Percentiles rank a stretch among this genome's conserved stretches.
These are phyloP conservation scores for Crocuta crocuta DNA, from an alignment of 2,113 vertebrate species.

Conservation along the genomic window DNA sequence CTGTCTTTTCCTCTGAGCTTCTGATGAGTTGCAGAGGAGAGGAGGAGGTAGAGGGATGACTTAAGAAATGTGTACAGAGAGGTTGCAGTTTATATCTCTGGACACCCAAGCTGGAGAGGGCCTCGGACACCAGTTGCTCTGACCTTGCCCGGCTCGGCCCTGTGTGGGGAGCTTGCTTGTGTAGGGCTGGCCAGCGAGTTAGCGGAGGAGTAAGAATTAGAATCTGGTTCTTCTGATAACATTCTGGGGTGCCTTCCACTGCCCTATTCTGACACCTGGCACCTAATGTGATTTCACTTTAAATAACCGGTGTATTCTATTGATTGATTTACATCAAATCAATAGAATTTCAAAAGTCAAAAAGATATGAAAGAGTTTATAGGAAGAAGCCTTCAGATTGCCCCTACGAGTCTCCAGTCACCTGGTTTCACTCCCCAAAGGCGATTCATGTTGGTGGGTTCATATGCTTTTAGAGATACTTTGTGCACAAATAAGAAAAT, in stretches of 20 bases:
- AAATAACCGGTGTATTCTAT: background rate
- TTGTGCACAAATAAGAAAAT: background rate
- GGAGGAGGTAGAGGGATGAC: slow-evolving; percentile 62
- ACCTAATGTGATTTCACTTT: background rate
- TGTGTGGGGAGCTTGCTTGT: background rate
- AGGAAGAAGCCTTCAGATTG: background rate
- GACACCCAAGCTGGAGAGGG: background rate
- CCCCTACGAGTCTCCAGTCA: background rate
- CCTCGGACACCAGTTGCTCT: background rate
- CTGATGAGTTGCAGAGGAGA: slow-evolving; percentile 74
- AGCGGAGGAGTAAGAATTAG: background rate
- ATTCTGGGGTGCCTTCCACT: background rate
- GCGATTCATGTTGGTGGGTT: background rate
- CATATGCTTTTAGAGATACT: background rate
- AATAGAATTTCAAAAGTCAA: background rate
- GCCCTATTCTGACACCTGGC: background rate
- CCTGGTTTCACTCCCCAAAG: background rate
- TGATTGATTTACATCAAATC: background rate
- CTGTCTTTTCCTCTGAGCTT: slow-evolving; percentile 84
- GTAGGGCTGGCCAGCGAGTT: background rate
- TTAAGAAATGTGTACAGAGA: slow-evolving; percentile 55
- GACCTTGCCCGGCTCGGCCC: background rate
- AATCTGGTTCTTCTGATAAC: background rate
- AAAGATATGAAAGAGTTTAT: background rate
- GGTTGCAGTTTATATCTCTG: slow-evolving; percentile 22